Evolutionary conservation across 2,888 invertebrate species (phyloP), one percentile per base, ranked within the genome.

Genomic region (Cloeon dipterum): DNA sequence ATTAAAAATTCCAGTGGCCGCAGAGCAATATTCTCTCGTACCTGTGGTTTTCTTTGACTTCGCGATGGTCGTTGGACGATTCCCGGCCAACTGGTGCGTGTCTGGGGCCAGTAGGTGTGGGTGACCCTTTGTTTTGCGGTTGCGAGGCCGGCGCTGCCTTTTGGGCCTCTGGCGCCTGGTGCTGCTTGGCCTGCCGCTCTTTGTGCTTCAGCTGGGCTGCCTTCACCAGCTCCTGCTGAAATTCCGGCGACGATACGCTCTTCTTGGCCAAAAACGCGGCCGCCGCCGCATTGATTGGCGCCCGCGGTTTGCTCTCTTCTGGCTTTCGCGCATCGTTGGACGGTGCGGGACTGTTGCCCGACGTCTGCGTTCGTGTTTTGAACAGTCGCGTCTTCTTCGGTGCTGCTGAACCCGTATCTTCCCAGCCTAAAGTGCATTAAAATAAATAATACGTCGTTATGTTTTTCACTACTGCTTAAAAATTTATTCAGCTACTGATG

Each of bases 311-410:
- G 34, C 26, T 11, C 20, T 26, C 18, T 21, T 33, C 23, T 18
- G 17, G 8, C 17, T 17, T 23, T 19, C 29, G 4, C 20, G 17
- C 10, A 19, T 18, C 26, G 10, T 18, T 13, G 2, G 37, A 29
- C 25, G 29, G 23, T 32, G 40, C 36, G 10, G 40, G 23, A 35
- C 36, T 29, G 23, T 35, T 37, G 39, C 32, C 35, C 38, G 39
- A 36, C 32, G 42, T 70, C 59, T 77, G 75, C 35, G 71, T 72
- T 51, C 73, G 68, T 34, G 75, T 77, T 58, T 73, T 76, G 53
- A 78, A 81, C 23, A 78, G 61, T 35, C 76, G 65, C 34, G 69
- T 59, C 51, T 69, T 68, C 42, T 67, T 59, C 4, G 52, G 50
- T 5, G 50, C 49, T 2, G 53, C 60, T 43, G 29, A 29, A 14